Conservation (phyloP, 2,888 invertebrate species). For the Alitta virens region DNA sequence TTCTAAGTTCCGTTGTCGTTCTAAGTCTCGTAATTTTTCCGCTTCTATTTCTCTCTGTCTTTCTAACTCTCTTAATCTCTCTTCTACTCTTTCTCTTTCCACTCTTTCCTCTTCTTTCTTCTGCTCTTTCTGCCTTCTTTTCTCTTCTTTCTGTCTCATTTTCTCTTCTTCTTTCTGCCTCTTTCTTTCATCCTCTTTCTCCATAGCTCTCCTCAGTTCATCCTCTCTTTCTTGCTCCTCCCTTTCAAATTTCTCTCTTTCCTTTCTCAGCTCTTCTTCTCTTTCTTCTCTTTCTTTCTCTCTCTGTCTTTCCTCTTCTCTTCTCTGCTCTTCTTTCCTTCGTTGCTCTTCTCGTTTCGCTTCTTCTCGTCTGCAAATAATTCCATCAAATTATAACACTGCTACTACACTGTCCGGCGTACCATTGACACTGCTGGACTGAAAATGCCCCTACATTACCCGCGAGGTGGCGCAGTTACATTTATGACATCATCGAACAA, state of each 20-base stretch:
- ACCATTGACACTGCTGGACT: too few relatives aligned
- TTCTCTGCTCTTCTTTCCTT: constrained; percentile 1
- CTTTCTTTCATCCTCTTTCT: constrained; percentile 2
- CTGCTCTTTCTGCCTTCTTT: not conserved
- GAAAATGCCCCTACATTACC: too few relatives aligned
- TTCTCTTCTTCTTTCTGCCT: constrained; percentile 1
- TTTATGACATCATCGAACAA: too few relatives aligned
- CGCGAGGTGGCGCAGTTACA: too few relatives aligned
- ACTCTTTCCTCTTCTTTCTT: not conserved
- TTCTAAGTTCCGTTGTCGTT: not conserved
- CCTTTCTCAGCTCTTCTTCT: not conserved
- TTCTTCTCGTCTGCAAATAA: not conserved
- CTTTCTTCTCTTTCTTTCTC: not conserved
- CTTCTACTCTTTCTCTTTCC: constrained; percentile 5
- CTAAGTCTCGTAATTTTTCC: constrained; percentile 7
- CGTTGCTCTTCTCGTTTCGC: not conserved
- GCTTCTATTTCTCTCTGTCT: constrained; percentile 2
- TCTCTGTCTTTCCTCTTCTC: constrained; percentile 6
- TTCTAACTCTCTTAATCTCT: constrained; percentile 1
- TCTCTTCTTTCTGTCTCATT: not conserved
- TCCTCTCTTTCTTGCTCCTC: not conserved
- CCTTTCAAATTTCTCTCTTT: not conserved
- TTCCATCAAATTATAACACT: too few relatives aligned
- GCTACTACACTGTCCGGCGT: too few relatives aligned
- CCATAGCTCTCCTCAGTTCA: not conserved